These are phyloP conservation scores for Alcedo quadribrachys DNA, from an alignment of 2,797 vertebrate genomes.

Conservation along the genomic window DNA sequence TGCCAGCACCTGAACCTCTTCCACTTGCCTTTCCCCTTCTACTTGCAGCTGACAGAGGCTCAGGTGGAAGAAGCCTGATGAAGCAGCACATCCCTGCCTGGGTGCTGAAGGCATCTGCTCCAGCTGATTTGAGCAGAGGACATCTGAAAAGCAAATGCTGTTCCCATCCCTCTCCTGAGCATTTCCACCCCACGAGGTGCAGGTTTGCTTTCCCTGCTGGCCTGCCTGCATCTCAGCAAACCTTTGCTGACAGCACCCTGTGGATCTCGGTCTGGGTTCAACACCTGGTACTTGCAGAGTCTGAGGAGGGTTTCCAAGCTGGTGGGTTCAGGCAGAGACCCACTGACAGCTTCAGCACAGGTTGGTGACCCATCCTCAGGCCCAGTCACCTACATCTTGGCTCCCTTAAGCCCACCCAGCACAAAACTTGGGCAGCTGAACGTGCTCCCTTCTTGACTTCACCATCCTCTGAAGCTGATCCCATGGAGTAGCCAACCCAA, in stretches of 20 bases:
- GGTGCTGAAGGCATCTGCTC: neutral
- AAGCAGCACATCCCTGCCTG: neutral
- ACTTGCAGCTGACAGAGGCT: neutral
- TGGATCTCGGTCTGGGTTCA: neutral
- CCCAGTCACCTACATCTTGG: neutral
- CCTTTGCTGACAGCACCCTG: neutral
- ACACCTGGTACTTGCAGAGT: neutral
- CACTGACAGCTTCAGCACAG: neutral
- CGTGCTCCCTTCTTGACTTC: rapidly evolving
- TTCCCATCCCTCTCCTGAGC: neutral
- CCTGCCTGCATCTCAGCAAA: neutral
- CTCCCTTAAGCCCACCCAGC: neutral
- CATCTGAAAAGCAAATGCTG: rapidly evolving
- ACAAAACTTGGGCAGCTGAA: neutral
- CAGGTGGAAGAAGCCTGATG: neutral
- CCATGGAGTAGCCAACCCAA: too few relatives aligned
- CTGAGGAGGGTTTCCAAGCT: neutral
- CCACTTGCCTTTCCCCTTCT: neutral
- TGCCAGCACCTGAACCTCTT: conserved; percentile 2
- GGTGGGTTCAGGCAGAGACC: neutral
- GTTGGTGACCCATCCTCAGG: neutral
- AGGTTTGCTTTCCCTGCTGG: neutral
- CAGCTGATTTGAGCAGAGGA: neutral
- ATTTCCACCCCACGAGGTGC: too few relatives aligned
- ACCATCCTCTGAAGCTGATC: neutral